Conservation (phyloP, 2,113 vertebrate genomes). For the Rhodinocichla rosea region DNA sequence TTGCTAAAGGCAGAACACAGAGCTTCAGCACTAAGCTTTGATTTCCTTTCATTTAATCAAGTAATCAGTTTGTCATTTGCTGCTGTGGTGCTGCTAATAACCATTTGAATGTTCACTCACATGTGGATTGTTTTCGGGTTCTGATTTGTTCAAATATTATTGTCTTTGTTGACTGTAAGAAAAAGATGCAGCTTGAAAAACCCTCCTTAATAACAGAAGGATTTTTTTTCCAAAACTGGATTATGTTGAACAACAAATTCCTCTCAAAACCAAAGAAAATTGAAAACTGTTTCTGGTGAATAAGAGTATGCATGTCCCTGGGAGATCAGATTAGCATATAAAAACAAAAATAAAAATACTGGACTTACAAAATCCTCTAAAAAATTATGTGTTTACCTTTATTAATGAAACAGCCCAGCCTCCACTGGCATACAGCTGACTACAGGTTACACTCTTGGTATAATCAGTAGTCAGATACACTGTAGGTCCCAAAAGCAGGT, state of each 20-base stretch:
- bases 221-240: background rate
- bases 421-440: background rate
- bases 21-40: background rate
- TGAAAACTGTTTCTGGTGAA: background rate
- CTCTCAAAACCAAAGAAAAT: background rate
- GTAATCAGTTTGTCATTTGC: background rate
- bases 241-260: background rate
- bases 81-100: background rate
- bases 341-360: background rate
- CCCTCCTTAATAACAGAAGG: background rate
- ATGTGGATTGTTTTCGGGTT: background rate
- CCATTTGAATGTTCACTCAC: background rate
- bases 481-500: rapidly evolving
- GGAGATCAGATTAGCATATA: background rate
- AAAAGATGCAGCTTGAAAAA: background rate
- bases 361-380: background rate
- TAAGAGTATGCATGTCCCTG: background rate
- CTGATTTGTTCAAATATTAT: background rate
- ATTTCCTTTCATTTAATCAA: background rate
- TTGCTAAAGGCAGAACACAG: background rate
- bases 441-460: background rate
- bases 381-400: background rate
- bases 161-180: background rate
- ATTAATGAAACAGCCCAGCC: background rate
- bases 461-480: background rate